Evolutionary conservation across 2,797 vertebrate species (phyloP).

Genomic region (Phalanger gymnotis): DNA sequence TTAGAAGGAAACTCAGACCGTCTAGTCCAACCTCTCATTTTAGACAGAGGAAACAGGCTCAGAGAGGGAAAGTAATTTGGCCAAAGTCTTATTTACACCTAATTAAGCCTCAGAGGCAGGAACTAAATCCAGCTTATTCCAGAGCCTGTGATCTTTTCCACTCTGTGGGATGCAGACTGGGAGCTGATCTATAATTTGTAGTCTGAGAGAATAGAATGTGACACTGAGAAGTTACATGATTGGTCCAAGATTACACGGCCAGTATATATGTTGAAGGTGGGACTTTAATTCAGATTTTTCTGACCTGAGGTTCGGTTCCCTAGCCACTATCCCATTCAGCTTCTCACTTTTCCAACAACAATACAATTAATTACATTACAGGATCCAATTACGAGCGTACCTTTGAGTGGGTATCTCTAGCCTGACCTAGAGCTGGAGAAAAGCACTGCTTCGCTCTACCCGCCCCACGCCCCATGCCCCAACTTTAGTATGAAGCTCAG

Average conservation of each 20-base stretch:
- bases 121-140: not conserved
- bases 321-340: not conserved
- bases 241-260: not conserved
- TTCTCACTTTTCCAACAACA: not conserved
- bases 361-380: not conserved
- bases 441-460: not conserved
- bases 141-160: not conserved
- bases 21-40: not conserved
- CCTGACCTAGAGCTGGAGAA: not conserved
- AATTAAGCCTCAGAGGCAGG: not conserved
- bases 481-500: not conserved
- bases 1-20: not conserved
- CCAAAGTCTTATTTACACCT: not conserved
- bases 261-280: not conserved
- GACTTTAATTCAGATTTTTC: not conserved
- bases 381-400: not conserved
- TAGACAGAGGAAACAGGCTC: not conserved
- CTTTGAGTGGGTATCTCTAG: not conserved
- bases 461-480: no score
- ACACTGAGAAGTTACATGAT: not conserved
- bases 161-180: not conserved
- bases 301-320: not conserved
- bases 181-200: not conserved
- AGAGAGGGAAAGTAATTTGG: not conserved
- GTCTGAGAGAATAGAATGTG: not conserved